Evolutionary conservation across 2,888 invertebrate genomes (phyloP), one percentile per base, ranked within the genome.

Genomic region (Caenorhabditis parvicauda): DNA sequence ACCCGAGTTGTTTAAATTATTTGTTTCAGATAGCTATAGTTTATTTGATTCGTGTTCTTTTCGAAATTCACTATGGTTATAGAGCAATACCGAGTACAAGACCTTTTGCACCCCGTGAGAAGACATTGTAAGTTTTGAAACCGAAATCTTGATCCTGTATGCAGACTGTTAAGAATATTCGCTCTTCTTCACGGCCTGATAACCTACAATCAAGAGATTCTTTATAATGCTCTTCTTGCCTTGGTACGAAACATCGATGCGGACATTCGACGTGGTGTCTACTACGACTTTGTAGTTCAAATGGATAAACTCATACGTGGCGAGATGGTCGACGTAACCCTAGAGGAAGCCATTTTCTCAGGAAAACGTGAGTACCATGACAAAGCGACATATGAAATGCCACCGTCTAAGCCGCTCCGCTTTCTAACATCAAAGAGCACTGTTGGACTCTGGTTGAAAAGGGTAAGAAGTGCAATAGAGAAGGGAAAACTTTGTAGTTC

Each of bases 361-460:
- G 49, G 56, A 25, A 42, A 44, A 25, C 47, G 56, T 9, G 22
- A 45, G 1, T 41, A 32, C n/a, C 37, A 48, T 14, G 19, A 32
- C 9, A 3, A 12, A 9, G 27, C 21, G 3, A 7, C 17, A 2
- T 41, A 49, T 21, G 44, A 41, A 12, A 3, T 53, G 1, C 49
- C 50, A 24, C 52, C 17, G 9, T n/a, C 37, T 6, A 45, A 43
- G 22, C 51, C 51, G 12, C 21, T 45, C 3, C 29, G 25, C 9
- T 59, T 64, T 38, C 47, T 56, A 9, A 51, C 48, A 9, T 7
- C 19, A 0, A 47, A 59, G 19, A 54, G 54, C 0, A 39, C 21
- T 37, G 41, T 53, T n/a, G 53, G 51, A 22, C 44, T 54, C 4
- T 64, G 64, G 64, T 14, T 64, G 32, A 64, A 64, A 21, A 56